phyloP scores from a whole-genome alignment of 92 coral and sea anemone species.

The Porites evermanni region DNA sequence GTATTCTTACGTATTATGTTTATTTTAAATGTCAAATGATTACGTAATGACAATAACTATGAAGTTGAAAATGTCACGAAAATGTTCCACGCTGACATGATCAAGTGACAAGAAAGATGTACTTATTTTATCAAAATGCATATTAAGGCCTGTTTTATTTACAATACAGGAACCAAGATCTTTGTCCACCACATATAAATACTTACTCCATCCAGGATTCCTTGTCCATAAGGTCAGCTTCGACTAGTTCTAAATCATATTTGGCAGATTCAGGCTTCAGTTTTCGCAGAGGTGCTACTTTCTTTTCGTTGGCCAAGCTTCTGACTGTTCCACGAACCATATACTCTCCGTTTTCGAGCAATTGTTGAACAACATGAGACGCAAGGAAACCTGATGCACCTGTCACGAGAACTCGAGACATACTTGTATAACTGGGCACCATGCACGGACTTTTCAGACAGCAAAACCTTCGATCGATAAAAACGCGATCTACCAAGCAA shows the following conservation, averaged over 20 bases:
- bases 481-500: too few relatives aligned
- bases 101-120: too few relatives aligned
- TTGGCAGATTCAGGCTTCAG: slow-evolving; percentile 80
- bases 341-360: slow-evolving; percentile 72
- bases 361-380: slow-evolving; percentile 83
- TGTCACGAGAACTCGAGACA: slow-evolving; percentile 87
- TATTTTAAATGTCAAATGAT: too few relatives aligned
- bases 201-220: slow-evolving; percentile 87
- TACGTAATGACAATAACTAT: too few relatives aligned
- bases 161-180: too few relatives aligned
- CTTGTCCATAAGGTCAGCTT: slow-evolving; percentile 86
- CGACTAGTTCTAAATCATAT: slow-evolving; percentile 87
- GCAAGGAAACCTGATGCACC: slow-evolving; percentile 98
- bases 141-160: too few relatives aligned
- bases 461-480: not conserved
- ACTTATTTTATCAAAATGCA: too few relatives aligned
- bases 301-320: slow-evolving; percentile 75
- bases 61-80: too few relatives aligned
- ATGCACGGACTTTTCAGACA: not conserved
- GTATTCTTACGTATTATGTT: too few relatives aligned
- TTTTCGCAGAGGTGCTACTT: slow-evolving; percentile 74
- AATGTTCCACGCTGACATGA: too few relatives aligned
- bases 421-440: not conserved
- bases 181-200: too few relatives aligned
- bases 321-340: slow-evolving; percentile 95